Conservation (phyloP, 2,888 invertebrate species). For the Tribolium freemani region DNA sequence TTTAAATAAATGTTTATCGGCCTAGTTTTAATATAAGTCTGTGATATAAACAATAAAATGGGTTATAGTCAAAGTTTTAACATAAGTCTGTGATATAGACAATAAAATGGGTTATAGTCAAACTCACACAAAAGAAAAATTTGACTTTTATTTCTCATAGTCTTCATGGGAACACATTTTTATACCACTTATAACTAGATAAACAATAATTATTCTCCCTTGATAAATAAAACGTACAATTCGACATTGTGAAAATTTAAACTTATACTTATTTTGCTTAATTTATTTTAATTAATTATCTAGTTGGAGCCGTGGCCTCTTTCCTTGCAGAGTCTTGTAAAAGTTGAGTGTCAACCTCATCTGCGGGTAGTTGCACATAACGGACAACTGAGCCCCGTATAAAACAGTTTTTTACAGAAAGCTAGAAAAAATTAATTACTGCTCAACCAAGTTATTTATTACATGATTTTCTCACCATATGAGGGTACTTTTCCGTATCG, state of each 20-base stretch:
- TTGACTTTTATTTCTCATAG: too few species aligned
- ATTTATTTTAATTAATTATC: constrained; percentile 69
- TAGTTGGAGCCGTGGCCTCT: constrained; percentile 89
- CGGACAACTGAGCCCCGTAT: constrained; percentile 98
- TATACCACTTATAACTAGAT: neutral
- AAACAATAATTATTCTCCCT: neutral
- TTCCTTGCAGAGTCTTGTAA: constrained; percentile 98
- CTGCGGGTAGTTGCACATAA: constrained; percentile 98
- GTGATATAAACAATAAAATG: too few species aligned
- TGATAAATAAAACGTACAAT: neutral
- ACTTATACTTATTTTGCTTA: neutral
- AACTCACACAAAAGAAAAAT: too few species aligned
- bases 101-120: too few species aligned
- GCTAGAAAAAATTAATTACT: constrained; percentile 68
- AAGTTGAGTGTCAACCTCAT: constrained; percentile 98
- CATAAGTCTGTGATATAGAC: too few species aligned
- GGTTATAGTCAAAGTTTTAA: too few species aligned
- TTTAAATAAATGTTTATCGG: too few species aligned
- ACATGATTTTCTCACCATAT: constrained; percentile 78
- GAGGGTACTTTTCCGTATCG: constrained; percentile 98
- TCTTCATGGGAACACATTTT: neutral
- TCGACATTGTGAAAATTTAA: neutral
- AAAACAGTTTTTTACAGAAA: constrained; percentile 99
- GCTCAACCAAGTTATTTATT: neutral
- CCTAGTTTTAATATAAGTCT: neutral